Base-by-base conservation (phyloP, 1,140 invertebrate genomes). In the Cherax quadricarinatus region DNA sequence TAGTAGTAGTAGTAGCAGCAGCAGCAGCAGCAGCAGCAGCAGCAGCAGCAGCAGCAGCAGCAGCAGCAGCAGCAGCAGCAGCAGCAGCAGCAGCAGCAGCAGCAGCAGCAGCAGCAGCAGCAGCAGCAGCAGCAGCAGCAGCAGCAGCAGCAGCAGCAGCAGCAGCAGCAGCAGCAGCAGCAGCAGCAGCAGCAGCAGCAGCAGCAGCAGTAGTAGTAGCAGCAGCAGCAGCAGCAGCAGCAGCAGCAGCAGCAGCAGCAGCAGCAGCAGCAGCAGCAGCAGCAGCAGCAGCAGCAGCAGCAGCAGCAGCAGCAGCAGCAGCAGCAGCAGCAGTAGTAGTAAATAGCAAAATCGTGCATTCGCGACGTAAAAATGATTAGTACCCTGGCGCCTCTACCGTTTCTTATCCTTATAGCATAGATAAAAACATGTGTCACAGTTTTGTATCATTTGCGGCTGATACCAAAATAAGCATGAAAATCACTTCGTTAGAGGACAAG, bases 201-300 rank as follows among this genome's bases (percentile, higher is more conserved):
- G 73, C 18, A 78, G 73, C 41, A 78, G 73, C 41, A 78, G 21
- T 78, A 78, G 73, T 78, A 78, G 73, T 78, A 6, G 73, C 41
- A 7, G 73, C 6, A 78, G 18, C n/a, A 78, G 73, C 41, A 21
- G 73, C 41, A 21, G 73, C 18, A 78, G 73, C 21, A 78, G 73
- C 41, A 78, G 21, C 41, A 78, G 73, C 41, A 78, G 73, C 41
- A 78, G 41, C 41, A 78, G 73, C 41, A 30, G 73, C 41, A 78
- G 73, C 41, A 78, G 73, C 41, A 21, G 73, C 41, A n/a, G n/a
- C n/a, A n/a, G n/a, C n/a, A n/a, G n/a, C n/a, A n/a, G n/a, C n/a
- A n/a, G n/a, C n/a, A n/a, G n/a, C n/a, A n/a, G n/a, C n/a, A n/a
- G n/a, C n/a, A n/a, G n/a, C n/a, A n/a, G 73, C 41, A 21, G 73